Evolutionary conservation across 2,888 invertebrate genomes (phyloP), one percentile per base, ranked within the genome.

Genomic region (Mimachlamys varia): DNA sequence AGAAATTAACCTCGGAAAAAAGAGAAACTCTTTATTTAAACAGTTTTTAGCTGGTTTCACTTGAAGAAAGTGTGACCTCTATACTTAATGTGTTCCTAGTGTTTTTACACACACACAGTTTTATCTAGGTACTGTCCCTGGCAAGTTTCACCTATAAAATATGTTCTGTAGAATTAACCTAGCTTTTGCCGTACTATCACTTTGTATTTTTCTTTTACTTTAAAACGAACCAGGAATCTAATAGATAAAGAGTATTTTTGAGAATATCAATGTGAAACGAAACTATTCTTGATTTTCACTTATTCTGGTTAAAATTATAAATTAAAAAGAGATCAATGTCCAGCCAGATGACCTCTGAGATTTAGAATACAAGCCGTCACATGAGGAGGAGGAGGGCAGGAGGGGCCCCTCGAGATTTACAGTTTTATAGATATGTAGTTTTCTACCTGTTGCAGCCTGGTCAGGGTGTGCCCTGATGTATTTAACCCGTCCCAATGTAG

Each of bases 361-460:
- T 53, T 53, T 53, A 13, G 58, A 58, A 58, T 58, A 58, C 44
- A 44, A 44, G 44, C 58, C 58, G 58, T 58, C 58, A 22, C 58
- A 58, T 17, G 7, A 19, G 19, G 53, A 53, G 53, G 53, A 53
- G 53, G 53, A 17, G 53, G 44, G 3, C 44, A 7, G 44, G 44
- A 44, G 44, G 44, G 44, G 44, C 44, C 53, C 53, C 53, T 53
- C 53, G 15, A 53, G 44, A 17, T 53, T 53, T 53, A 53, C 53
- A 33, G 76, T 76, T 76, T 76, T 76, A 76, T 76, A 76, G 76
- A 76, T 76, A 53, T 53, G 53, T 53, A 76, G 76, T 76, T 76
- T 76, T 76, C 76, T 76, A 76, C 76, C 12, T 76, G 33, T 76
- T 33, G 33, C 27, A 76, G 33, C 76, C 22, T n/a, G 53, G 76